Conservation (phyloP, 2,113 vertebrate species). For the Camelus dromedarius region DNA sequence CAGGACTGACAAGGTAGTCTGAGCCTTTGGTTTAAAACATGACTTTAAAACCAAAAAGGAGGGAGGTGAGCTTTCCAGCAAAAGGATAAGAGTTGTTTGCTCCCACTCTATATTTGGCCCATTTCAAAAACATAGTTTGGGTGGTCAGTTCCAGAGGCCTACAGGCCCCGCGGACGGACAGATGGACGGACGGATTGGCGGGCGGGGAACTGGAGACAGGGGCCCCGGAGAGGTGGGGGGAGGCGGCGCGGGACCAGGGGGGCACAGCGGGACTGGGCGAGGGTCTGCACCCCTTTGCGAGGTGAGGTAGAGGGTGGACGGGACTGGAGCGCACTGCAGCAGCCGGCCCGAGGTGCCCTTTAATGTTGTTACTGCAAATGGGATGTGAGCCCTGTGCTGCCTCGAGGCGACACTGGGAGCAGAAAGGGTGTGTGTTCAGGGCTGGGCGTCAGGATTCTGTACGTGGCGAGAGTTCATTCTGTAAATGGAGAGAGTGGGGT, state of each 20-base stretch:
- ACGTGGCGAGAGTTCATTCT: not conserved
- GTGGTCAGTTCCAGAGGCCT: not conserved
- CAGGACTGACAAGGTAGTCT: not conserved
- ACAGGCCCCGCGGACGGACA: not conserved
- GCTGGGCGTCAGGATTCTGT: not conserved
- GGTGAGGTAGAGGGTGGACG: too few relatives aligned
- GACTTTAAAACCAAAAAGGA: not conserved
- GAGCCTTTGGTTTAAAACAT: not conserved
- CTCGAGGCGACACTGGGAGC: not conserved
- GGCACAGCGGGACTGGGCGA: not conserved
- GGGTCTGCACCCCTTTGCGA: not conserved
- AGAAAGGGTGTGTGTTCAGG: not conserved
- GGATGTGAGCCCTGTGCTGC: not conserved
- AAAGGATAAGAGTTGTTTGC: not conserved
- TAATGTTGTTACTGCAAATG: not conserved
- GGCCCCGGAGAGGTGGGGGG: not conserved
- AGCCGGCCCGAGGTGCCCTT: not conserved
- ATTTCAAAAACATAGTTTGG: not conserved
- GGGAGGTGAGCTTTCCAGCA: not conserved
- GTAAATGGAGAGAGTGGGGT: not conserved
- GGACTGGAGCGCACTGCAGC: rapidly evolving
- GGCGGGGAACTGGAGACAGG: too few relatives aligned
- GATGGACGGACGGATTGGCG: too few relatives aligned
- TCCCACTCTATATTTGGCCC: not conserved
- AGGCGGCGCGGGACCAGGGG: too few relatives aligned